phyloP scores from a whole-genome alignment of 2,797 vertebrate species.

The Urocyon cinereoargenteus region DNA sequence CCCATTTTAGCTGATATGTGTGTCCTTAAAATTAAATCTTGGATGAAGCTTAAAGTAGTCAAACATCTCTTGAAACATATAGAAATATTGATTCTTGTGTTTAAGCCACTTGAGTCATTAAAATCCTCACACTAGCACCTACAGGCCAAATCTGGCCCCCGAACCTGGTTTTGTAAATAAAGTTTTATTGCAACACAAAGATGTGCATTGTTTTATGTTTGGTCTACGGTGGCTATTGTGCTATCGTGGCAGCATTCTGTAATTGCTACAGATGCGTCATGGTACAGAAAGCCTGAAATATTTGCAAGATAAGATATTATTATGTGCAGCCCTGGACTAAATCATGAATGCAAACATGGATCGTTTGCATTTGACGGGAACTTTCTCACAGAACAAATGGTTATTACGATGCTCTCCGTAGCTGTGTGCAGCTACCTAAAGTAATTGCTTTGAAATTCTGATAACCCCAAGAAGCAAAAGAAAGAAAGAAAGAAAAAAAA shows the following conservation, averaged over 20 bases:
- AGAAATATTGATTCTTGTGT: accelerated
- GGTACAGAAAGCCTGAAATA: not conserved
- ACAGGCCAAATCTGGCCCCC: accelerated
- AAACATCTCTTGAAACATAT: accelerated
- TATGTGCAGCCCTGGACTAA: accelerated
- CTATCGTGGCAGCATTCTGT: accelerated
- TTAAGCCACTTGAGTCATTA: accelerated
- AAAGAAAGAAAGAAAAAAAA: not conserved
- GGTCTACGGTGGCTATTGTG: accelerated
- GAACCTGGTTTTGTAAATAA: not conserved
- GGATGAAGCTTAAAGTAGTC: no score
- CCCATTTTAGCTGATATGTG: accelerated
- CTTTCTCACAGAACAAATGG: no score
- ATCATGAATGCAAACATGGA: accelerated
- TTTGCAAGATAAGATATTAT: no score
- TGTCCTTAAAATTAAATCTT: not conserved
- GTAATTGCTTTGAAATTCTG: not conserved
- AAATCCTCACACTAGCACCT: accelerated
- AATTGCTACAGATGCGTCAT: accelerated
- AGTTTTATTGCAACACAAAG: not conserved
- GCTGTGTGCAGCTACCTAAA: accelerated
- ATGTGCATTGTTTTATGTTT: accelerated
- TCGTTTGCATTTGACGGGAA: not conserved
- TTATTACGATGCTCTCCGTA: accelerated
- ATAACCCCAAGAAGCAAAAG: not conserved